phyloP scores from a whole-genome alignment of 2,888 invertebrate species.

The Theretra japonica region DNA sequence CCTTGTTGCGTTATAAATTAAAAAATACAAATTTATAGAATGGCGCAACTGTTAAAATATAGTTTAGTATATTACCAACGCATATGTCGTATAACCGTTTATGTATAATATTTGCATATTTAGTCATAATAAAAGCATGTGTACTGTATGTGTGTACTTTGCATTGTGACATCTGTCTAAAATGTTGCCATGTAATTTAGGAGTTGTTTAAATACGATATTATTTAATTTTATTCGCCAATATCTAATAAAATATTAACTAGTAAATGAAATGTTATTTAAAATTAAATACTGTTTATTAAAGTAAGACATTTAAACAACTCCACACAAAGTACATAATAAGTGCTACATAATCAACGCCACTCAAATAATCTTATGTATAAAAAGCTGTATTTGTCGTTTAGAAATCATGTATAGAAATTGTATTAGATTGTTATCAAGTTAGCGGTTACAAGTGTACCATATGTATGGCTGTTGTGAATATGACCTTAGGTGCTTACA shows the following conservation, averaged over 20 bases:
- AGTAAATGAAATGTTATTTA: not conserved
- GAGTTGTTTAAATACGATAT: constrained; percentile 16
- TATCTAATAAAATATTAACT: not conserved
- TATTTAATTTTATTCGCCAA: not conserved
- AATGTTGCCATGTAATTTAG: constrained; percentile 38
- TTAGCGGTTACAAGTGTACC: constrained; percentile 71
- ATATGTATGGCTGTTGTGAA: constrained; percentile 66
- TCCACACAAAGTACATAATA: not conserved
- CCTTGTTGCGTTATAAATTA: constrained; percentile 17
- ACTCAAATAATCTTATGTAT: constrained; percentile 54
- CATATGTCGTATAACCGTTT: constrained; percentile 19
- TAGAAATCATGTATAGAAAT: constrained; percentile 56
- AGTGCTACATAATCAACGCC: constrained; percentile 13
- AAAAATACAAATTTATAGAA: constrained; percentile 1
- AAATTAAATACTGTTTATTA: not conserved
- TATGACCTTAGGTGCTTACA: constrained; percentile 64
- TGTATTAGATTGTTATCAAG: constrained; percentile 71
- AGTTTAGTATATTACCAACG: constrained; percentile 11
- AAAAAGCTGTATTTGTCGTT: constrained; percentile 30
- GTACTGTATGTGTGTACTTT: constrained; percentile 25
- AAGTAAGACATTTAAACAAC: not conserved
- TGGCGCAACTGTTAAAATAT: constrained; percentile 3
- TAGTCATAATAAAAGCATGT: constrained; percentile 31
- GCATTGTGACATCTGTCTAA: not conserved
- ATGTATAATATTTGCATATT: constrained; percentile 28